Conservation (phyloP, 2,797 vertebrate genomes). For the Channallabes apus region DNA sequence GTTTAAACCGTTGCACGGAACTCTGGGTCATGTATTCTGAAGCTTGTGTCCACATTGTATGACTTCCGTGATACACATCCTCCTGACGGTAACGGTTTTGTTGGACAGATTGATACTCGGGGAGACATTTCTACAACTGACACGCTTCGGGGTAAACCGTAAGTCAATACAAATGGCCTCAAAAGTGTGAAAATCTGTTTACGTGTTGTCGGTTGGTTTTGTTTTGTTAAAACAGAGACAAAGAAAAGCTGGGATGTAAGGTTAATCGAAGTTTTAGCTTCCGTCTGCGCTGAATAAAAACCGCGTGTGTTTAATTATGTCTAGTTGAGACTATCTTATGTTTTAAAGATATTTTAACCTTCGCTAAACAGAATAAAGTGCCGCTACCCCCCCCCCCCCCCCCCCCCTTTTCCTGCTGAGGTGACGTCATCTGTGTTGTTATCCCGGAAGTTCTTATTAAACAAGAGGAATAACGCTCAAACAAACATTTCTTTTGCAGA, state of each 20-base stretch:
- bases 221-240: not conserved
- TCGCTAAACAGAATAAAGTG: not conserved
- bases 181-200: not conserved
- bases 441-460: conserved; percentile 12
- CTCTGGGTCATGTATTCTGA: conserved; percentile 25
- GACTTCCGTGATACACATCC: conserved; percentile 8
- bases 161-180: not conserved
- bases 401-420: too few relatives aligned
- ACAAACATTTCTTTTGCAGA: not conserved
- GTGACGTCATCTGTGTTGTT: not conserved
- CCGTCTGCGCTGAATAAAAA: not conserved
- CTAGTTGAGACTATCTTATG: not conserved
- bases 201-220: not conserved
- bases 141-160: not conserved
- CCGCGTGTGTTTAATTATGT: too few relatives aligned
- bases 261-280: not conserved
- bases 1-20: not conserved
- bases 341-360: not conserved
- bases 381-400: not conserved
- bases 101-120: not conserved
- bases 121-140: not conserved
- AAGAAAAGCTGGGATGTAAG: not conserved
- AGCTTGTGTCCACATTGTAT: not conserved
- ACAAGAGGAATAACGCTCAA: conserved; percentile 2
- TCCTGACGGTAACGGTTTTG: not conserved